Evolutionary conservation across 2,888 invertebrate genomes (phyloP), one percentile per base, ranked within the genome.

Genomic region (Leptarthrus brevirostris): DNA sequence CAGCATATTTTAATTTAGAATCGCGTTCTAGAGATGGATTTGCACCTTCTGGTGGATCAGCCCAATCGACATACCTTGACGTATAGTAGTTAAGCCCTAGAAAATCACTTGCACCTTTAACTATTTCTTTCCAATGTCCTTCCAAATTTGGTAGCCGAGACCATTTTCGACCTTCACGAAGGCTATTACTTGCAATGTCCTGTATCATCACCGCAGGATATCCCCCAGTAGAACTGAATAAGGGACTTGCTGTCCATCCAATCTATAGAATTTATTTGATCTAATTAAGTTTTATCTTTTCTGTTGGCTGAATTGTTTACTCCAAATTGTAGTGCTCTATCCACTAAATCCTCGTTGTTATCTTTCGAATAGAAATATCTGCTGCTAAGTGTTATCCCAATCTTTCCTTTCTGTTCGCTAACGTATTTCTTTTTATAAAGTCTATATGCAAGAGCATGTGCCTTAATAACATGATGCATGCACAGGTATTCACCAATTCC

Each of bases 21-120:
- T 90, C 90, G 54, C 88, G 86, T 64, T 85, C 84, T 73, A 86
- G 87, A 0, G 89, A 89, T 0, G 89, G 88, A 16, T 52, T 77
- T 66, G 84, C 80, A 40, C 81, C 83, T 12, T 52, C 52, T 5
- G 79, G 78, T 3, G 77, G 69, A 24, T 74, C 16, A 0, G 79
- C 76, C 14, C 77, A 76, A 64, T 80, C 77, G 2, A 79, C 79
- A 72, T 58, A 76, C 1, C 80, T 77, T 2, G 82, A 80, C 5
- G 81, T 78, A 16, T 83, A 83, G 70, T 82, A 81, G 72, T 82
- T 83, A 0, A 82, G 75, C 0, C 81, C 82, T 2, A 82, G 49
- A 76, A 82, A 82, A 74, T 83, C 83, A 0, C 78, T 79, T 14
- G 81, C 77, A 10, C 81, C 80, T 66, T 73, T 78, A 6, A 81